These are phyloP conservation scores for Clarias platycephalus DNA, from an alignment of 2,797 vertebrate species.

Conservation along the genomic window DNA sequence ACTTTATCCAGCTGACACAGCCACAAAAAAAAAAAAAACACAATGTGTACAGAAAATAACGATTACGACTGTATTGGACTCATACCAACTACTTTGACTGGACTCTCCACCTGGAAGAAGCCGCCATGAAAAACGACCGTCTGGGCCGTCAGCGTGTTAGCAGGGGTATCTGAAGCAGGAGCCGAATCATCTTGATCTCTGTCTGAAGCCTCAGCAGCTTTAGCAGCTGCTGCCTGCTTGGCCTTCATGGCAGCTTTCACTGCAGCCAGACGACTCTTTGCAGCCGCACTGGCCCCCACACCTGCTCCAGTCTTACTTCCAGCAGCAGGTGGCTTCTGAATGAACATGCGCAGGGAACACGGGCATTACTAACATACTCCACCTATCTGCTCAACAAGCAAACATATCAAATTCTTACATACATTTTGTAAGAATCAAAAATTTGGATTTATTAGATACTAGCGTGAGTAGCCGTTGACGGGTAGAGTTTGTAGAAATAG, in stretches of 20 bases:
- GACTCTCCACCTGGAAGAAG: slow-evolving; percentile 88
- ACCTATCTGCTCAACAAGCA: not conserved
- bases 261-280: slow-evolving; percentile 81
- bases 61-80: not conserved
- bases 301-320: slow-evolving; percentile 57
- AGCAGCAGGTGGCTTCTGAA: slow-evolving; percentile 65
- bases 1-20: not conserved
- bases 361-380: not conserved
- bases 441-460: too few relatives aligned
- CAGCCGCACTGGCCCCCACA: slow-evolving; percentile 70
- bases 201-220: slow-evolving; percentile 34
- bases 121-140: slow-evolving; percentile 83
- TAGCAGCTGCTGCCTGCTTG: slow-evolving; percentile 60
- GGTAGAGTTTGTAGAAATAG: too few relatives aligned
- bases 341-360: not conserved
- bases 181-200: not conserved
- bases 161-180: slow-evolving; percentile 54
- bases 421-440: too few relatives aligned
- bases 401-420: not conserved
- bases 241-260: slow-evolving; percentile 87
- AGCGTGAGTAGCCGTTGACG: too few relatives aligned
- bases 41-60: not conserved
- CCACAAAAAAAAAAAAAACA: not conserved
- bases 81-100: slow-evolving; percentile 79
- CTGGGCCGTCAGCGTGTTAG: slow-evolving; percentile 56